Conservation (phyloP, 2,888 invertebrate species). For the Atethmia centrago region DNA sequence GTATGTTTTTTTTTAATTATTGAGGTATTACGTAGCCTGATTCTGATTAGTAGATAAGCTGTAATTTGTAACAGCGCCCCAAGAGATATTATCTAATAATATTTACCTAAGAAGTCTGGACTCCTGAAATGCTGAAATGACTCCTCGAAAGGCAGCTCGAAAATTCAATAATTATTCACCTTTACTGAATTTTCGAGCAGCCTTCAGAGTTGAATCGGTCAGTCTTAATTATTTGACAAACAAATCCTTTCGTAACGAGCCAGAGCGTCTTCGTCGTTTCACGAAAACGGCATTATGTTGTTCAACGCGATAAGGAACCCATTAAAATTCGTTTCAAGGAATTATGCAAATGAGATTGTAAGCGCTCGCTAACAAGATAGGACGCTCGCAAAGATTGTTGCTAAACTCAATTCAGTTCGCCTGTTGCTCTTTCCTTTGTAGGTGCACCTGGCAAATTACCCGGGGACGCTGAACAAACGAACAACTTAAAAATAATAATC, state of each 20-base stretch:
- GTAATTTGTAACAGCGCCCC: conserved; percentile 14
- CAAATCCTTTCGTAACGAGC: conserved; percentile 70
- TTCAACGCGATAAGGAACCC: conserved; percentile 83
- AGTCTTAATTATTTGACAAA: conserved; percentile 72
- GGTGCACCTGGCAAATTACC: conserved; percentile 63
- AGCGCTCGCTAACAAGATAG: conserved; percentile 83
- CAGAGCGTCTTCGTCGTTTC: conserved; percentile 69
- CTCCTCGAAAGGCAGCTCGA: no score
- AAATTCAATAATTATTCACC: conserved; percentile 40
- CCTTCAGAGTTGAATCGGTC: conserved; percentile 48
- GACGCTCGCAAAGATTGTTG: conserved; percentile 83
- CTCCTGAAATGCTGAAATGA: no score
- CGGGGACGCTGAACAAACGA: conserved; percentile 52
- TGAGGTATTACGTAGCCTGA: no score
- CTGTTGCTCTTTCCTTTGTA: conserved; percentile 77
- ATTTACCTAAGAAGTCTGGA: conserved; percentile 30
- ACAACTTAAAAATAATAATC: conserved; percentile 62
- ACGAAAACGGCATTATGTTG: conserved; percentile 79
- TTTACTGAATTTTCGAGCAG: conserved; percentile 47
- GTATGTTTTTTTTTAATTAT: no score
- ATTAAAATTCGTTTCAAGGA: conserved; percentile 85
- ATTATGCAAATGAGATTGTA: conserved; percentile 87
- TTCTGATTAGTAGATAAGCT: not conserved
- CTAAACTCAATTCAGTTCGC: conserved; percentile 82
- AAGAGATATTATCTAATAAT: conserved; percentile 6